Conservation (phyloP, 2,888 invertebrate species). For the Macropis europaea region DNA sequence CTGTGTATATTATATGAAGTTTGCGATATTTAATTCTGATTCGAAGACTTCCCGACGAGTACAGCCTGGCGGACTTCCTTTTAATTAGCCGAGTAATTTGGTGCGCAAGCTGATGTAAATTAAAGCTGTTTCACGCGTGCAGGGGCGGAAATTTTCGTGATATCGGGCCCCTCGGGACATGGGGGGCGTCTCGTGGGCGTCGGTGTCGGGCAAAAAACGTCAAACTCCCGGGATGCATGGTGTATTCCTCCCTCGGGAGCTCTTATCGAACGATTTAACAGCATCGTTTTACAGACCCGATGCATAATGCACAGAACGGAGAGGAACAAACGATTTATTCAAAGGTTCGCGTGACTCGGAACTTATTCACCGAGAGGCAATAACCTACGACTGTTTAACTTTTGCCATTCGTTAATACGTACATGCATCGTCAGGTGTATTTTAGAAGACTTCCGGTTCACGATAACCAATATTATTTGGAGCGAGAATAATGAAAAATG, state of each 20-base stretch:
- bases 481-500: too few relatives aligned
- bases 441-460: not conserved
- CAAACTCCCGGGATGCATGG: conserved; percentile 41
- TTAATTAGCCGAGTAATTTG: not conserved
- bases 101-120: conserved; percentile 33
- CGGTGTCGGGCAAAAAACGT: conserved; percentile 54
- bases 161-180: conserved; percentile 62
- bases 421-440: too few relatives aligned
- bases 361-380: conserved; percentile 4
- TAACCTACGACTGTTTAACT: conserved; percentile 26
- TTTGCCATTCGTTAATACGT: too few relatives aligned
- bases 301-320: not conserved
- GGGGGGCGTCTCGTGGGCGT: conserved; percentile 76
- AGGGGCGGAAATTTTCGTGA: conserved; percentile 48
- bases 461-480: not conserved
- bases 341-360: conserved; percentile 28
- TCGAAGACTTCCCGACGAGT: too few relatives aligned
- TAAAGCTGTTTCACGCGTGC: conserved; percentile 32
- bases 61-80: not conserved
- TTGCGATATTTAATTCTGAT: too few relatives aligned
- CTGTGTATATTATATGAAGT: too few relatives aligned
- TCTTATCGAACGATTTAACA: conserved; percentile 61
- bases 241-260: conserved; percentile 50
- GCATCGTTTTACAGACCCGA: conserved; percentile 35
- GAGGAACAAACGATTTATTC: conserved; percentile 44